Base-by-base conservation (phyloP, 2,113 vertebrate genomes). In the Gnathonemus echidnorhynchus region DNA sequence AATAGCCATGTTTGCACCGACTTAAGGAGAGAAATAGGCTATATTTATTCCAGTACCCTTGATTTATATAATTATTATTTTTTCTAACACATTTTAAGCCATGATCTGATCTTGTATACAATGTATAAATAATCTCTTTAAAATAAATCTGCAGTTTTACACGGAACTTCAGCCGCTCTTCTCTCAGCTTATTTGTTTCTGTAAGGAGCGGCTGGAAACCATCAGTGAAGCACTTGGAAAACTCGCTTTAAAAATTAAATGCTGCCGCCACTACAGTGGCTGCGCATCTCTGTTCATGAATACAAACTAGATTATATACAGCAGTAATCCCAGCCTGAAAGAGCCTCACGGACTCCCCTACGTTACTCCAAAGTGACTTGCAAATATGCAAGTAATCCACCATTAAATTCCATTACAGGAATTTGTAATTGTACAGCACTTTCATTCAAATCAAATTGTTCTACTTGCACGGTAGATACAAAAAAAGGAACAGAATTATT, bases 401-500 rank as follows among this genome's bases (percentile, higher is more conserved):
- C 90, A 53, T 91, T 91, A 90, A 93, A 94, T 91, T 93, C 91
- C 90, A 88, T 91, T 89, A 92, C 90, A 93, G 92, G 90, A 92
- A 89, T 89, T 56, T 92, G 89, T 93, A 93, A 94, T 94, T 94
- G 92, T 93, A 77, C 92, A 91, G 91, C 93, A 92, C 93, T 93
- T 94, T 91, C 91, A 89, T 56, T 77, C 52, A 94, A 95, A 95
- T 94, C 94, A 91, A 94, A 94, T 92, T 94, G 92, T 94, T 93
- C 92, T 92, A 91, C 92, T 93, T 87, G 89, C 92, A 88, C 90
- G 89, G 90, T 70, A 90, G 48, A 93, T 91, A 91, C 91, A 9
- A 92, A 93, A 91, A 90, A 92, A 53, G 87, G 89, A 91, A 87
- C 31, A 39, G 5, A 50, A 87, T 53, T 52, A 53, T 87, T 87